phyloP scores from a whole-genome alignment of 2,888 invertebrate species.

The Phaedon cochleariae region DNA sequence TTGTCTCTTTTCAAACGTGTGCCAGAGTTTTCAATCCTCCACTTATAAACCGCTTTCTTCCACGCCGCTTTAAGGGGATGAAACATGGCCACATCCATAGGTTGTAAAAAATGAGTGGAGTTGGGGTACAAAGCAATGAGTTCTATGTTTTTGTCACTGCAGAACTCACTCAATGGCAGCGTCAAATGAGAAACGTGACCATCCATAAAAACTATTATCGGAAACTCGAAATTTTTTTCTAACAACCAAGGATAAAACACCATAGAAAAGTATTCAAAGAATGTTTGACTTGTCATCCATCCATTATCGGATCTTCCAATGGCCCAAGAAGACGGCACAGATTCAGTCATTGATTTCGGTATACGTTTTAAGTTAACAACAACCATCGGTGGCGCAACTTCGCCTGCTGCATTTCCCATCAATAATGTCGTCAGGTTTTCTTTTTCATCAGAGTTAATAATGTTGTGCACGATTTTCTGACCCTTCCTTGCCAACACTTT shows the following conservation, averaged over 20 bases:
- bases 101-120: slow-evolving; percentile 7
- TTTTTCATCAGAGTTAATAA: slow-evolving; percentile 28
- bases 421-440: slow-evolving; percentile 45
- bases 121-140: slow-evolving; percentile 29
- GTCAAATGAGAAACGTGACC: slow-evolving; percentile 31
- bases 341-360: slow-evolving; percentile 6
- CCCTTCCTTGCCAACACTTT: slow-evolving; percentile 6
- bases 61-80: slow-evolving; percentile 18
- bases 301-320: slow-evolving; percentile 24
- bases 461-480: slow-evolving; percentile 9
- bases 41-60: slow-evolving; percentile 19
- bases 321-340: slow-evolving; percentile 15
- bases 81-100: slow-evolving; percentile 29
- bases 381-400: slow-evolving; percentile 19
- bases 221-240: slow-evolving; percentile 14
- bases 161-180: slow-evolving; percentile 27
- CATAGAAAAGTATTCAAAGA: slow-evolving; percentile 30
- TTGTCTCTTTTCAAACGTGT: not conserved
- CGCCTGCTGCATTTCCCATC: slow-evolving; percentile 45
- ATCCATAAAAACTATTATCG: slow-evolving; percentile 30
- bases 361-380: slow-evolving; percentile 13
- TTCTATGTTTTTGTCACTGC: slow-evolving; percentile 25
- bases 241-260: slow-evolving; percentile 24
- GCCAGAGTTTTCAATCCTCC: not conserved
- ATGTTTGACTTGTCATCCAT: slow-evolving; percentile 26